Conservation (phyloP, 1,140 invertebrate species). For the Lutraria rhynchaena region DNA sequence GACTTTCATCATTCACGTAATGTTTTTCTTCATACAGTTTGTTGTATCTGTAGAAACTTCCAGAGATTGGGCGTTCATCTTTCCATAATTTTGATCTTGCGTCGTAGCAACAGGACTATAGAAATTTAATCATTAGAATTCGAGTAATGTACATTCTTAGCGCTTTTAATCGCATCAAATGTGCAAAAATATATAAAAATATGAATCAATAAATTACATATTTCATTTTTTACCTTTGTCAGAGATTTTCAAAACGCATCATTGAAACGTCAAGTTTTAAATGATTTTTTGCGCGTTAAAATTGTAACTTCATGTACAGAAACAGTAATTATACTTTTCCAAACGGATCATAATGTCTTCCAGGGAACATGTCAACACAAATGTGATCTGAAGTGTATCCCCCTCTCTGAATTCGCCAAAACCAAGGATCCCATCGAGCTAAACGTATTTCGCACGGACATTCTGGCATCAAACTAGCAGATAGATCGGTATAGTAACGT, state of each 20-base stretch:
- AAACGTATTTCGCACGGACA: conserved; percentile 13
- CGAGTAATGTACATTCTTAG: too few relatives aligned
- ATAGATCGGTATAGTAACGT: background rate
- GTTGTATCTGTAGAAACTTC: background rate
- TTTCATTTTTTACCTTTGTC: background rate
- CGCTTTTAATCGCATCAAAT: too few relatives aligned
- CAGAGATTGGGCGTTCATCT: background rate
- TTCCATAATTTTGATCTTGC: too few relatives aligned
- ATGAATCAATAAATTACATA: background rate
- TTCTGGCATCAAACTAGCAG: background rate
- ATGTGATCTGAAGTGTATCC: background rate
- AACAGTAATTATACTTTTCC: background rate
- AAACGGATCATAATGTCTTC: background rate
- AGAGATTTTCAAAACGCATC: background rate
- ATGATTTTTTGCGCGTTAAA: background rate
- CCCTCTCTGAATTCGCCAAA: background rate
- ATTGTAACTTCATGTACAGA: background rate
- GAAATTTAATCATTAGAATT: too few relatives aligned
- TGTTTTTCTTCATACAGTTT: background rate
- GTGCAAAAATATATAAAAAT: too few relatives aligned
- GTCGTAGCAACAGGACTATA: too few relatives aligned
- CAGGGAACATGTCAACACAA: background rate
- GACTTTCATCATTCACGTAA: conserved; percentile 6
- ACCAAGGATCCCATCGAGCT: background rate
- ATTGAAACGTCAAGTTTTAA: background rate